Conservation (phyloP, 2,888 invertebrate genomes). For the Spatulosminthurus flaviceps region DNA sequence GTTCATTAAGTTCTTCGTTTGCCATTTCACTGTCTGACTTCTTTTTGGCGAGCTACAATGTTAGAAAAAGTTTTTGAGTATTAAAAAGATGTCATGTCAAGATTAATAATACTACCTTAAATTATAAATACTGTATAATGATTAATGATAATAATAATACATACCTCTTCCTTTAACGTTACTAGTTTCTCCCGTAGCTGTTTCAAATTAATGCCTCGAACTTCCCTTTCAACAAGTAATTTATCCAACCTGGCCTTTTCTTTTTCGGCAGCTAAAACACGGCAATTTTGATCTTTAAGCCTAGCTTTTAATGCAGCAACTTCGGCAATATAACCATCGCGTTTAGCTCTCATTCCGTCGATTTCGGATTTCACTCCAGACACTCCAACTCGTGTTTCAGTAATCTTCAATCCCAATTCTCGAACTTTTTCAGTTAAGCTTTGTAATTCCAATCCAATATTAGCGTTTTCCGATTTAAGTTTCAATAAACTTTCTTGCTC, state of each 20-base stretch:
- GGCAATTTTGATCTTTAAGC: slow-evolving; percentile 84
- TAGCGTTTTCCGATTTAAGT: slow-evolving; percentile 87
- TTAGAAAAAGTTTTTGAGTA: too few species aligned
- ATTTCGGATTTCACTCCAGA: slow-evolving; percentile 94
- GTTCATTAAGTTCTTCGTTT: slow-evolving; percentile 60
- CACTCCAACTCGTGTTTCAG: slow-evolving; percentile 84
- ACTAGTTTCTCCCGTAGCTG: slow-evolving; percentile 77
- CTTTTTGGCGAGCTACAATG: slow-evolving; percentile 69
- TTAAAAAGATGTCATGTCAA: too few species aligned
- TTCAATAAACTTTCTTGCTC: slow-evolving; percentile 85
- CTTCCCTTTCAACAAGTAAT: slow-evolving; percentile 61
- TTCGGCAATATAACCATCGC: slow-evolving; percentile 88
- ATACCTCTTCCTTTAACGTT: slow-evolving; percentile 76
- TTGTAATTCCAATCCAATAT: slow-evolving; percentile 76
- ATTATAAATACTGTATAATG: too few species aligned
- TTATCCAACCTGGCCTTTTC: slow-evolving; percentile 71
- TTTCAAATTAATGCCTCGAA: slow-evolving; percentile 74
- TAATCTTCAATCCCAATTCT: slow-evolving; percentile 82
- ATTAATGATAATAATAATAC: too few species aligned
- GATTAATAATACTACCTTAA: too few species aligned
- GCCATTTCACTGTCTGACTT: slow-evolving; percentile 66
- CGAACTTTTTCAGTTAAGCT: slow-evolving; percentile 77
- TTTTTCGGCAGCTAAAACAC: slow-evolving; percentile 80
- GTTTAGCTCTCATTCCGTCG: slow-evolving; percentile 90
- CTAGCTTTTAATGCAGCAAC: slow-evolving; percentile 83